A percentile compares a stretch with the other conserved stretches of the same genome.
phyloP scores from a whole-genome alignment of 2,888 invertebrate species.

The Galerucella calmariensis region DNA sequence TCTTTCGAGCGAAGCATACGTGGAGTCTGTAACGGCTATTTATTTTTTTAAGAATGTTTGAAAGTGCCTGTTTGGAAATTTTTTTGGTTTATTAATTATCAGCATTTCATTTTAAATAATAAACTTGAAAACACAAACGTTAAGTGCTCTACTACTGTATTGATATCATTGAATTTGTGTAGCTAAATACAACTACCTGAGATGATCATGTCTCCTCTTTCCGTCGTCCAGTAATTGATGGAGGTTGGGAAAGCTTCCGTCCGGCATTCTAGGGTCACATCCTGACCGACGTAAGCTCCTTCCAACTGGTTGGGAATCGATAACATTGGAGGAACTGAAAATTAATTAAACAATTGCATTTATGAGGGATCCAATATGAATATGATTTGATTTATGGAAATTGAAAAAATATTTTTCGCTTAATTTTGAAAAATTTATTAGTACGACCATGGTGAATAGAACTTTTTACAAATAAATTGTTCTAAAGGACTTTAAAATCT shows the following conservation, averaged over 20 bases:
- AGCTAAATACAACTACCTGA: conserved; percentile 73
- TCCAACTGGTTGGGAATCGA: conserved; percentile 94
- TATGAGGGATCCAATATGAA: neutral
- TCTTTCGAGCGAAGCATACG: no score
- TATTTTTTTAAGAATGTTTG: no score
- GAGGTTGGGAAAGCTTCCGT: conserved; percentile 93
- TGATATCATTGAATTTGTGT: neutral
- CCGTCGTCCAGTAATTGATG: conserved; percentile 95
- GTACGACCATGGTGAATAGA: no score
- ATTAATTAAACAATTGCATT: conserved; percentile 22
- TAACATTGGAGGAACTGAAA: conserved; percentile 91
- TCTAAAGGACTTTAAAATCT: no score
- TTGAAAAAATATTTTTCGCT: no score
- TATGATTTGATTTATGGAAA: no score
- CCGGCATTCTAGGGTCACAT: conserved; percentile 88
- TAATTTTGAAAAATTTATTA: no score
- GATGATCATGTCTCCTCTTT: conserved; percentile 91
- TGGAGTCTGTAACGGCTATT: no score
- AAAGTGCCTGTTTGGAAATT: no score
- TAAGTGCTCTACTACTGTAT: neutral
- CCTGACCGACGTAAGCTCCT: conserved; percentile 88
- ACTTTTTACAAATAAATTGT: no score
- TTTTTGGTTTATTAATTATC: no score
- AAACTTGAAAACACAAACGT: neutral
- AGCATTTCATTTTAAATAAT: no score